Conservation (phyloP, 2,113 vertebrate species). For the Oryzias melastigma region DNA sequence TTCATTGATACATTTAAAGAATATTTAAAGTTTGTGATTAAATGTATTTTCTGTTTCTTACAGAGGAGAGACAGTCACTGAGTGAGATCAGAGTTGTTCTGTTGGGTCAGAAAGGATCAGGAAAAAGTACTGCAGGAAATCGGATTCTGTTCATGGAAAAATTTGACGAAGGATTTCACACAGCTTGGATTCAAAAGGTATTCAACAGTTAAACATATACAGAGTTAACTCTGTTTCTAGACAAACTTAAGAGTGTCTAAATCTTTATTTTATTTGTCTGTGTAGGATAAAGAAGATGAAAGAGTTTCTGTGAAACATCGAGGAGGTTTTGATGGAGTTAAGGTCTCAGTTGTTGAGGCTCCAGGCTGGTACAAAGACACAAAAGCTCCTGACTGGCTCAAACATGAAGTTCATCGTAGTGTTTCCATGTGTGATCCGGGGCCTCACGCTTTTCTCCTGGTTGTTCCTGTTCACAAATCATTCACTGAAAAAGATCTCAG, state of each 20-base stretch:
- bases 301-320: slow-evolving; percentile 17
- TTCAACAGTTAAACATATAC: too few relatives aligned
- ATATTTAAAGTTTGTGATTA: too few relatives aligned
- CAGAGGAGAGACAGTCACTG: not conserved
- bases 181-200: too few relatives aligned
- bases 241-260: too few relatives aligned
- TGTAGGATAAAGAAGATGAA: fast-evolving
- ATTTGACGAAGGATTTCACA: not conserved
- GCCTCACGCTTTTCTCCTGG: slow-evolving; percentile 22
- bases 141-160: not conserved
- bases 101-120: slow-evolving; percentile 14
- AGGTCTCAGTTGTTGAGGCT: not conserved
- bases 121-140: slow-evolving; percentile 16
- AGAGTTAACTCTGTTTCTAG: too few relatives aligned
- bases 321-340: fast-evolving
- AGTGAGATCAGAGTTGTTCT: slow-evolving; percentile 17
- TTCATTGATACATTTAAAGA: too few relatives aligned
- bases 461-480: slow-evolving; percentile 20
- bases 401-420: slow-evolving; percentile 1
- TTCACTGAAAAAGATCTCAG: slow-evolving; percentile 14
- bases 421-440: slow-evolving; percentile 14
- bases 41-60: fast-evolving
- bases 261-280: not conserved
- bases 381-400: not conserved
- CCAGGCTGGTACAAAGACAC: slow-evolving; percentile 20